phyloP scores from a whole-genome alignment of 2,888 invertebrate species.

The Lagria hirta region DNA sequence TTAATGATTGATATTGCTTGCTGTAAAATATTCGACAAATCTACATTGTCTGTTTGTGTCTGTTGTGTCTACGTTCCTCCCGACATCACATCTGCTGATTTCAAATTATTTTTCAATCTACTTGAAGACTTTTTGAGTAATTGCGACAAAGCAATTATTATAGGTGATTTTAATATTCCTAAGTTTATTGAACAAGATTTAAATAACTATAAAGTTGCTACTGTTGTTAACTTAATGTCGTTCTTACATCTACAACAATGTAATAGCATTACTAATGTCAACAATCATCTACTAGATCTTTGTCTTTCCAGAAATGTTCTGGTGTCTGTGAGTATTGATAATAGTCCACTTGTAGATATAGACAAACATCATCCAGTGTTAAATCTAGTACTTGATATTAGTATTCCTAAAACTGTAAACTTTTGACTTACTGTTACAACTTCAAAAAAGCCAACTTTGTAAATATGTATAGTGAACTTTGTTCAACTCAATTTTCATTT shows the following conservation, averaged over 20 bases:
- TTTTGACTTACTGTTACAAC: conserved; percentile 1
- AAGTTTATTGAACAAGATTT: background rate
- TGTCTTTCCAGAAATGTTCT: background rate
- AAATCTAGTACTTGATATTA: background rate
- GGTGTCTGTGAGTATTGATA: background rate
- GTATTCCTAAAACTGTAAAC: background rate
- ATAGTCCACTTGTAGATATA: background rate
- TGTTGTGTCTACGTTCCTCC: background rate
- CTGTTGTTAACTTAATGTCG: background rate
- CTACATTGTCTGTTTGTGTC: background rate
- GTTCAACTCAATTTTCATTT: background rate
- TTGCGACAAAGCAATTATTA: background rate
- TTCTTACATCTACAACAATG: background rate
- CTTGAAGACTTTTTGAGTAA: background rate
- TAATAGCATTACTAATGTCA: background rate
- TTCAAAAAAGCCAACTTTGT: background rate
- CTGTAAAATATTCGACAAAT: background rate
- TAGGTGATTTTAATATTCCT: background rate
- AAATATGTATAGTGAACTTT: background rate
- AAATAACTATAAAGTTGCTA: background rate
- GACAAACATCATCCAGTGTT: conserved; percentile 3
- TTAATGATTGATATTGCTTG: background rate
- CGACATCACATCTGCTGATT: background rate
- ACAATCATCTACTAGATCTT: background rate
- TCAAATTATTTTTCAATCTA: background rate